Evolutionary conservation across 2,797 vertebrate genomes (phyloP).

Genomic region (Propithecus perrieri): DNA sequence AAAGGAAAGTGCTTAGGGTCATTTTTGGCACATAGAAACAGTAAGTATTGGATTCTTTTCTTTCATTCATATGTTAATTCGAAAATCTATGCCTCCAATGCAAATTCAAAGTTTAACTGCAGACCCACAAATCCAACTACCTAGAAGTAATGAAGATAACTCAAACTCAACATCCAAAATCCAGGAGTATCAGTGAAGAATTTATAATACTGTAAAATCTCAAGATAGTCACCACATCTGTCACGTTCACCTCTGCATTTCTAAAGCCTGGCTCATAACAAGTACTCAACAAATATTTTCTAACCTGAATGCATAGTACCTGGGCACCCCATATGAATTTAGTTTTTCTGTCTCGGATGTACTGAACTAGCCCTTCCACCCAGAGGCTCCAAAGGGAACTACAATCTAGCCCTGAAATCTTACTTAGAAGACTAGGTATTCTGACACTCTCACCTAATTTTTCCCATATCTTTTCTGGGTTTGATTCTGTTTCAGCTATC

Average conservation of each 20-base stretch:
- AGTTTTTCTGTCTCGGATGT: not conserved
- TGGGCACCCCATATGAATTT: not conserved
- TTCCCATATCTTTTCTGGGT: slow-evolving; percentile 16
- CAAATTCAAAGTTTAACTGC: slow-evolving; percentile 26
- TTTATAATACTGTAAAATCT: not conserved
- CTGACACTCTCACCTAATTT: not conserved
- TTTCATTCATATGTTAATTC: slow-evolving; percentile 34
- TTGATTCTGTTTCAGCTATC: not conserved
- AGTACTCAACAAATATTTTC: slow-evolving; percentile 7
- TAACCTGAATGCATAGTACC: not conserved
- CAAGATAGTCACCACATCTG: not conserved
- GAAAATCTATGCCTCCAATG: not conserved
- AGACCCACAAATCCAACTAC: not conserved
- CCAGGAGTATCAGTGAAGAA: not conserved
- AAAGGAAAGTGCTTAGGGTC: not conserved
- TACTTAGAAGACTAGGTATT: slow-evolving; percentile 32
- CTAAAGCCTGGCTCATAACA: slow-evolving; percentile 21
- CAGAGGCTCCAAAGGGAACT: not conserved
- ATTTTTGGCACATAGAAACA: slow-evolving; percentile 35
- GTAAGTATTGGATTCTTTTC: not conserved
- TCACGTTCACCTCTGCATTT: not conserved
- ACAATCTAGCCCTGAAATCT: slow-evolving; percentile 31
- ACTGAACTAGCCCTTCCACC: not conserved
- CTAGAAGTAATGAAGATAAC: not conserved
- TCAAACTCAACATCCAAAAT: slow-evolving; percentile 43